phyloP scores from a whole-genome alignment of 1,140 invertebrate species.

The Euura lappo region DNA sequence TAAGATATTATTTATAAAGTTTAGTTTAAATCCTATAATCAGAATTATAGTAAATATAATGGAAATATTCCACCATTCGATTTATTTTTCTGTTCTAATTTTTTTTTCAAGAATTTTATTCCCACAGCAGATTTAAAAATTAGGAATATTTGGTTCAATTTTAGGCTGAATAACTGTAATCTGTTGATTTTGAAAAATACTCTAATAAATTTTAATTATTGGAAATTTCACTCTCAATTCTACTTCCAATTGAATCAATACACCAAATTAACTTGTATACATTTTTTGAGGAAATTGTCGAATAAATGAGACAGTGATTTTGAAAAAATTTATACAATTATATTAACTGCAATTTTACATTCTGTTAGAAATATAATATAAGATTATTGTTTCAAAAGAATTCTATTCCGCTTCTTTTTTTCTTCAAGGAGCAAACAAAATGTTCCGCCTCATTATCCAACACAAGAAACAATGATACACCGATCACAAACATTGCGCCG shows the following conservation, averaged over 20 bases:
- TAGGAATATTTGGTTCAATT: not conserved
- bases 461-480: too few species aligned
- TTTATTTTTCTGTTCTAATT: not conserved
- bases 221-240: not conserved
- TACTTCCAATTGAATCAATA: too few species aligned
- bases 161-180: not conserved
- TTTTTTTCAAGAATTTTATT: not conserved
- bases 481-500: too few species aligned
- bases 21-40: not conserved
- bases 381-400: too few species aligned
- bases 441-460: too few species aligned
- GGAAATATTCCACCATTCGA: not conserved
- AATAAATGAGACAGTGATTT: not conserved
- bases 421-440: too few species aligned
- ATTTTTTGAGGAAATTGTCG: not conserved
- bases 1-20: not conserved
- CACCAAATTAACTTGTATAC: not conserved
- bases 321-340: too few species aligned
- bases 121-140: not conserved
- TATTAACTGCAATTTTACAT: too few species aligned
- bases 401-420: too few species aligned
- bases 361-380: too few species aligned
- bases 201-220: constrained; percentile 1
- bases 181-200: constrained; percentile 2
- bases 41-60: not conserved